Base-by-base conservation (phyloP, 64 coral and sea anemone species). In the Orbicella faveolata region DNA sequence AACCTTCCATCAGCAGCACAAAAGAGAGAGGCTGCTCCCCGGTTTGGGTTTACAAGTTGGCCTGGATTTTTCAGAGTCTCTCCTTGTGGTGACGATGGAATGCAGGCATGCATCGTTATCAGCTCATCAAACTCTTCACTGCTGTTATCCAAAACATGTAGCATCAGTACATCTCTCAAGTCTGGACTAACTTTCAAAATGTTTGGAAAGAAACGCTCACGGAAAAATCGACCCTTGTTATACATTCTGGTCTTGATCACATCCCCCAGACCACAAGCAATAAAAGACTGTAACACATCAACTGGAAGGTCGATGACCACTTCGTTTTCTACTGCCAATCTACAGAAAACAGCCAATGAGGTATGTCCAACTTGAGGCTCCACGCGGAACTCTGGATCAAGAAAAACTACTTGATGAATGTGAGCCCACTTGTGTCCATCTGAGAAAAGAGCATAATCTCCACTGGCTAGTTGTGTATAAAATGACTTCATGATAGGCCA, bases 1-100 rank as follows among this genome's bases (percentile, higher is more conserved):
- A 96, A 96, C 44, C 87, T 34, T 17, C 79, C 81, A 34, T 96
- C 94, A 35, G 75, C 94, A 79, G 78, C 70, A 23, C 76, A 73
- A 34, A 87, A 96, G 67, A 96, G 68, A 52, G 17, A 18, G 16
- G 64, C 63, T 9, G 81, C 87, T 78, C 75, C 80, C 14, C 81
- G 74, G 36, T 78, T 61, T 2, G 94, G 94, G 41, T 96, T 68
- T 39, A 96, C 59, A 1, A 96, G 80, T 34, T 96, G 90, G 7
- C 20, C n/a, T 63, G 90, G 94, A 36, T 36, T 54, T 52, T 92
- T 92, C 6, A 92, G 74, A 10, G 51, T 52, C 20, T 84, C 52
- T 48, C 94, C 94, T 9, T 78, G 34, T 30, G 79, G 87, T 65
- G 90, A 35, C 25, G 81, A 82, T 30, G 86, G 80, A 54, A 96